Evolutionary conservation across 1,140 invertebrate genomes (phyloP).

Genomic region (Psix sp.): DNA sequence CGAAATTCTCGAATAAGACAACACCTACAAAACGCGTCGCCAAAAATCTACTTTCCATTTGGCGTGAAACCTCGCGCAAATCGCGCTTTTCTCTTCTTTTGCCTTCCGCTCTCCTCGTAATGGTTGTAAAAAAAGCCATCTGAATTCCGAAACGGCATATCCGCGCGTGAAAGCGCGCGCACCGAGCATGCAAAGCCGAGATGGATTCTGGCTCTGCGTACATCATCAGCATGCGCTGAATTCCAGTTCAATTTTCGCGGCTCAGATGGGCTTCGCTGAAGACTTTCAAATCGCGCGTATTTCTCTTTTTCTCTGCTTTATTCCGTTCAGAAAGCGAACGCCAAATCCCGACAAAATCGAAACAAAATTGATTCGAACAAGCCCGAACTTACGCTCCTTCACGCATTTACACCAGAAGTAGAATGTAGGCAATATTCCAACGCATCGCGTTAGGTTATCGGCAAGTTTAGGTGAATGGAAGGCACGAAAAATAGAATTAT

Average conservation of each 20-base stretch:
- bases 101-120: constrained; percentile 4
- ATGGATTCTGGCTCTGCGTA: constrained; percentile 54
- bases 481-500: constrained; percentile 19
- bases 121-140: constrained; percentile 36
- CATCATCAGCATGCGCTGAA: constrained; percentile 62
- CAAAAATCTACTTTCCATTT: constrained; percentile 40
- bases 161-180: constrained; percentile 42
- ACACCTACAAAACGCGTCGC: constrained; percentile 8
- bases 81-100: constrained; percentile 1
- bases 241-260: constrained; percentile 68
- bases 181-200: constrained; percentile 39
- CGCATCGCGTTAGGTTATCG: constrained; percentile 26
- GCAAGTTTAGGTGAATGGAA: constrained; percentile 26
- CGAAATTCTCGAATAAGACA: constrained; percentile 24
- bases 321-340: constrained; percentile 15
- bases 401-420: constrained; percentile 36
- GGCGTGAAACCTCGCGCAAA: constrained; percentile 20
- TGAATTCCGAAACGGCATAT: constrained; percentile 34
- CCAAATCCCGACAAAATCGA: constrained; percentile 59
- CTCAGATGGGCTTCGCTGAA: constrained; percentile 55
- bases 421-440: constrained; percentile 4
- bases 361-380: constrained; percentile 57
- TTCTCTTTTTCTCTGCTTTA: constrained; percentile 11
- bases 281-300: constrained; percentile 44
- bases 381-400: constrained; percentile 31